phyloP scores from a whole-genome alignment of 2,888 invertebrate genomes.

The Crossocerus cetratus region DNA sequence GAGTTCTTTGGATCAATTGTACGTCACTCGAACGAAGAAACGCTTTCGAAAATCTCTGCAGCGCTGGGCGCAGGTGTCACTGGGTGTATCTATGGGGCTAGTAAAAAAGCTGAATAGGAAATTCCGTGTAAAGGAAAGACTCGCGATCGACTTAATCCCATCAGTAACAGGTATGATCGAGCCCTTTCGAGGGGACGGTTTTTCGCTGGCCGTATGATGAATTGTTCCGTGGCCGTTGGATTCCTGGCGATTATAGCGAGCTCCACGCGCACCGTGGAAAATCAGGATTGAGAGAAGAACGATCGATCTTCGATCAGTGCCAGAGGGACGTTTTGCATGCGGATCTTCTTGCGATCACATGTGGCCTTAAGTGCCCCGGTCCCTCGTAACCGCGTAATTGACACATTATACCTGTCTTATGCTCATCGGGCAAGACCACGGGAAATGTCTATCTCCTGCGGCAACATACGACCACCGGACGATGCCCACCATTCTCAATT shows the following conservation, averaged over 20 bases:
- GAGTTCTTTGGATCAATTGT: too few relatives aligned
- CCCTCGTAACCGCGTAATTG: constrained; percentile 24
- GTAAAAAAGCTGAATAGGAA: too few relatives aligned
- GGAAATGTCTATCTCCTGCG: neutral
- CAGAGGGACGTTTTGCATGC: constrained; percentile 20
- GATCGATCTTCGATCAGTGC: constrained; percentile 36
- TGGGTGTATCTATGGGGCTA: too few relatives aligned
- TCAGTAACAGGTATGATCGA: too few relatives aligned
- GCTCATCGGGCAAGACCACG: neutral
- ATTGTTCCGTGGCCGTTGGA: constrained; percentile 27
- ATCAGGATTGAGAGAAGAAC: constrained; percentile 29
- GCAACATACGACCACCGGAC: neutral
- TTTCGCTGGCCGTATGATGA: constrained; percentile 25
- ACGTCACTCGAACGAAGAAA: too few relatives aligned
- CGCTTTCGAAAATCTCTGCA: too few relatives aligned
- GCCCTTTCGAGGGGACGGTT: constrained; percentile 1
- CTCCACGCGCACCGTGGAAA: constrained; percentile 27
- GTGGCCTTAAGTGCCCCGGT: constrained; percentile 9
- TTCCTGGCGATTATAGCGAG: constrained; percentile 22
- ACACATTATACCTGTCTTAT: constrained; percentile 12
- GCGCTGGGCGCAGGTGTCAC: too few relatives aligned
- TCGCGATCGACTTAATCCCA: too few relatives aligned
- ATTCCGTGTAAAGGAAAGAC: too few relatives aligned
- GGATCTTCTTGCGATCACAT: constrained; percentile 7
- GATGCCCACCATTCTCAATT: neutral